phyloP scores from a whole-genome alignment of 23 tunicate species.

The Phallusia fumigata region DNA sequence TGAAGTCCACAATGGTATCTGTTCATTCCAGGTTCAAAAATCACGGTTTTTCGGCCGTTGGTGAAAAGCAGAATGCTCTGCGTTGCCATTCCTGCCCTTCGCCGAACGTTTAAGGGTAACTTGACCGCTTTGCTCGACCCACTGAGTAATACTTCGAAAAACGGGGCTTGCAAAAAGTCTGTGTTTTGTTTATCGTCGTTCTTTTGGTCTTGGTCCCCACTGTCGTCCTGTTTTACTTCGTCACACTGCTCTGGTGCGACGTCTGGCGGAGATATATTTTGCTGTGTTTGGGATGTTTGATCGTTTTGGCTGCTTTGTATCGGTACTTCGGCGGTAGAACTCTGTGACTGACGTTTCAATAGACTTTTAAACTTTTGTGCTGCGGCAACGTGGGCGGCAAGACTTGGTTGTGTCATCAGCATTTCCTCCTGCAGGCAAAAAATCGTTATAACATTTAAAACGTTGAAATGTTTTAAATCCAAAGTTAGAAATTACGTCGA shows the following conservation, averaged over 20 bases:
- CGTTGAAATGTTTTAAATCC: too few relatives aligned
- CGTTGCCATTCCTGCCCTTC: slow-evolving; percentile 71
- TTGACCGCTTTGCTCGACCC: slow-evolving; percentile 20
- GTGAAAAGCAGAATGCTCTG: slow-evolving; percentile 59
- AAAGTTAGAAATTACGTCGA: too few relatives aligned
- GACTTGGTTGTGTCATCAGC: slow-evolving; percentile 26
- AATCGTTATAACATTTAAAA: background rate
- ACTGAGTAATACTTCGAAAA: slow-evolving; percentile 19
- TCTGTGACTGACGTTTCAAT: background rate
- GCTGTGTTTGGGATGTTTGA: background rate
- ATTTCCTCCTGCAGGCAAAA: slow-evolving; percentile 37
- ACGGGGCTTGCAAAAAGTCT: slow-evolving; percentile 36
- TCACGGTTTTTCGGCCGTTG: slow-evolving; percentile 65
- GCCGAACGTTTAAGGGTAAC: slow-evolving; percentile 48
- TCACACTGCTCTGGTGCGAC: background rate
- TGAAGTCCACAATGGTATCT: slow-evolving; percentile 31
- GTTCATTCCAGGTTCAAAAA: slow-evolving; percentile 27
- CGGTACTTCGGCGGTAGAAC: background rate
- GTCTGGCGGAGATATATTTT: background rate
- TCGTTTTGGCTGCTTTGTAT: background rate
- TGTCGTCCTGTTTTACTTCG: background rate
- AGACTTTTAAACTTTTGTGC: slow-evolving; percentile 38
- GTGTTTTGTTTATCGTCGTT: background rate
- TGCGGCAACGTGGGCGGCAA: slow-evolving; percentile 38
- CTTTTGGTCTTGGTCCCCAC: background rate